Evolutionary conservation across 2,113 vertebrate genomes (phyloP), one percentile per base, ranked within the genome.

Genomic region (Ancistrus triradiatus): DNA sequence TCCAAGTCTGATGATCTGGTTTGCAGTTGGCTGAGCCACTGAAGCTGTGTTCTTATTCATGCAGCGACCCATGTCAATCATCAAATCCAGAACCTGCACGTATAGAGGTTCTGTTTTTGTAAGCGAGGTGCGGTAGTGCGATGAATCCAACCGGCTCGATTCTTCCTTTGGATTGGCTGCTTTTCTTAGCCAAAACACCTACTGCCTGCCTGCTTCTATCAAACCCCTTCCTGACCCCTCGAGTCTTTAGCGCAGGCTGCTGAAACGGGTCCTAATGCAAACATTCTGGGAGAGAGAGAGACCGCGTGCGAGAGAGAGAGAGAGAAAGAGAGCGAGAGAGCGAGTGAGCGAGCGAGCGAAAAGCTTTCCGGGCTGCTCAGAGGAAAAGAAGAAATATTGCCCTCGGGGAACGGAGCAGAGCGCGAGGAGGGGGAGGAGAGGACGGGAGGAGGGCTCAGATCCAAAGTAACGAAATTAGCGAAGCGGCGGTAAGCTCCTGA

Each of bases 331-430:
- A 5, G 31, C 9, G 59, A 28, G 58, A 62, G 72, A 73, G 57
- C 42, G 57, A 24, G 42, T 55, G 66, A 24, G 59, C 6, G 47
- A 7, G 53, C 8, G 33, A 14, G 42, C 13, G 35, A n/a, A 43
- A 35, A 56, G 55, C 61, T 59, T 18, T 15, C 52, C 52, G 49
- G 22, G 40, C 68, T 68, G 44, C 43, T 71, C 57, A 38, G 63
- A 69, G 38, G 31, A 69, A 72, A 69, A 52, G 44, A 69, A 74
- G 68, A 76, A 69, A 74, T 70, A 76, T 70, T 49, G 69, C 50
- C 71, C 66, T 58, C 21, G 14, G 68, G 66, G 74, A 60, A 55
- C 57, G 17, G 22, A 6, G 25, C 15, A 33, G 42, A 47, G 40
- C 7, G 46, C 38, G 60, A 62, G 64, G 38, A 48, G 58, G 50